Evolutionary conservation across 2,888 invertebrate genomes (phyloP), one percentile per base, ranked within the genome.

Genomic region (Drosophila vallismaia): DNA sequence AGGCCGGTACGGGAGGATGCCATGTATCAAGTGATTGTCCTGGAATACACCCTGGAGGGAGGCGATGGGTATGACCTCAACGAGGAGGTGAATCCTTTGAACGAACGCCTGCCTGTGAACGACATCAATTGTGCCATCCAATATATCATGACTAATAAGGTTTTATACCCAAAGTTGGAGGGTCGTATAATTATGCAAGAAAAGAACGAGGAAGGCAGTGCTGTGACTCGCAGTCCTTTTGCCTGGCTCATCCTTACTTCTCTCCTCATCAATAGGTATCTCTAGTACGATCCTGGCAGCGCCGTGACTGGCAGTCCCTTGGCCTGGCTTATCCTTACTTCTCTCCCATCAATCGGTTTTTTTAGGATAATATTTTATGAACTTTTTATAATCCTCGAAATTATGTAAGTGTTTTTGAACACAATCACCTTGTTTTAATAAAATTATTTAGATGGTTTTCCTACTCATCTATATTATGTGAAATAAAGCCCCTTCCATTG

Each of bases 41-140:
- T 94, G 0, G 92, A 92, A 26, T 98, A 95, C 88, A 84, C 97
- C 53, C 92, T 94, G 2, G 91, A 93, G 0, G 97, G 96, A 1
- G 97, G 97, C 0, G 97, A 98, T 90, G 95, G 95, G 0, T 89
- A 90, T 56, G 67, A 48, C 0, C 74, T 91, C 1, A 59, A 40
- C 2, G 88, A 88, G 46, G 36, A 57, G 0, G 58, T 71, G 4
- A 68, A 74, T 2, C 54, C 71, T 1, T 54, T 56, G 5, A 70
- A 76, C 1, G 64, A 75, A 5, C 74, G 75, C 1, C 89, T 94
- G 76, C 88, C 92, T 63, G 91, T 92, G 49, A 92, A 91, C 68
- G 95, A 95, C 89, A 86, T 93, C n/a, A 92, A 92, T 3, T 91
- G 93, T 44, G 91, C 95, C 0, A 89, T 92, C 1, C 92, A 93